Evolutionary conservation across 1,140 invertebrate species (phyloP).

Genomic region (Solenopsis invicta): DNA sequence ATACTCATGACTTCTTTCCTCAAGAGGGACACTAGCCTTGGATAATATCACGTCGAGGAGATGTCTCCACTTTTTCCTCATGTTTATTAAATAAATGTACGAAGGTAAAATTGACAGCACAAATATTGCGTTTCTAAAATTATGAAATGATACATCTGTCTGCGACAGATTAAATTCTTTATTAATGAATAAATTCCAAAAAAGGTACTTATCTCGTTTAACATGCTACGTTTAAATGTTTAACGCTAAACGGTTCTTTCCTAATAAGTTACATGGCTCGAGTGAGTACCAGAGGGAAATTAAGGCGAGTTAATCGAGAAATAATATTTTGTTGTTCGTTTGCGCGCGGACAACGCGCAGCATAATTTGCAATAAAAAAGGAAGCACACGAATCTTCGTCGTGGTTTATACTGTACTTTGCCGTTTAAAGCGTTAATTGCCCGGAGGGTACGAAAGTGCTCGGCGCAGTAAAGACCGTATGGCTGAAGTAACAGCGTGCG

Average conservation of each 20-base stretch:
- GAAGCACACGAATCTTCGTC: neutral
- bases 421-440: conserved; percentile 54
- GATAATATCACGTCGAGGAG: conserved; percentile 30
- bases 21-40: neutral
- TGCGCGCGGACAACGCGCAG: neutral
- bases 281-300: neutral
- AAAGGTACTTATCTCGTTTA: conserved; percentile 3
- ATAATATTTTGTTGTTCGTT: conserved; percentile 41
- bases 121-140: neutral
- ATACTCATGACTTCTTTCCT: conserved; percentile 58
- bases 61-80: neutral
- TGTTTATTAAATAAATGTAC: conserved; percentile 7
- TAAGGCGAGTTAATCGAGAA: conserved; percentile 36
- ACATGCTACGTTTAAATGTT: neutral
- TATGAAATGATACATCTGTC: neutral
- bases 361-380: conserved; percentile 13
- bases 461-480: conserved; percentile 21
- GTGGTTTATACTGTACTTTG: neutral
- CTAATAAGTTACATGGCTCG: neutral
- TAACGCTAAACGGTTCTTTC: neutral
- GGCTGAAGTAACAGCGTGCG: conserved; percentile 38
- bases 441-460: conserved; percentile 35
- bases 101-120: neutral
- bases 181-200: neutral
- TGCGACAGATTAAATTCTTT: neutral